A percentile compares a stretch with the other conserved stretches of the same genome.
These are phyloP conservation scores for Nesoenas mayeri DNA, from an alignment of 2,113 vertebrate species.

Conservation along the genomic window DNA sequence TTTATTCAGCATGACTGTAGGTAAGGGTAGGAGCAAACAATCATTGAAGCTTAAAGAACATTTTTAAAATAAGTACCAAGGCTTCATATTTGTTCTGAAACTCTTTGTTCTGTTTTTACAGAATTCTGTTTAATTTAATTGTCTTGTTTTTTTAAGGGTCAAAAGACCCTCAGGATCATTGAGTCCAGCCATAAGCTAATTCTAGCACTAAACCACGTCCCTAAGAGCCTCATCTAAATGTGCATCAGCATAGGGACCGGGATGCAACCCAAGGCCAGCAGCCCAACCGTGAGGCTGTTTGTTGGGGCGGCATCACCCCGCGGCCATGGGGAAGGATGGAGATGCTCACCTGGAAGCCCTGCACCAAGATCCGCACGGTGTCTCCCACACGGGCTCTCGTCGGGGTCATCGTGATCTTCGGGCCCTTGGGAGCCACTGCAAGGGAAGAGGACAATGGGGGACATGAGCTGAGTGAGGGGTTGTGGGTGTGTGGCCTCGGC, in stretches of 20 bases:
- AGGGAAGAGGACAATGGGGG: background rate
- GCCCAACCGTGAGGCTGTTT: background rate
- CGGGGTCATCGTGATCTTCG: constrained; percentile 85
- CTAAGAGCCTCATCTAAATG: background rate
- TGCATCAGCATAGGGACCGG: fast-evolving
- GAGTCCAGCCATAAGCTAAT: too few species aligned
- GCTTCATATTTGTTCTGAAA: too few species aligned
- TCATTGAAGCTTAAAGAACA: too few species aligned
- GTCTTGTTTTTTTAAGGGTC: too few species aligned
- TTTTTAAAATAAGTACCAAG: too few species aligned
- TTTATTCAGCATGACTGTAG: too few species aligned
- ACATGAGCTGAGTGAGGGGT: fast-evolving
- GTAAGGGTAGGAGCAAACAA: too few species aligned
- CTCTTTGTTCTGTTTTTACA: too few species aligned
- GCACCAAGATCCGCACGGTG: constrained; percentile 87
- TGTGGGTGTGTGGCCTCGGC: background rate
- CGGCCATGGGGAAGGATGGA: background rate
- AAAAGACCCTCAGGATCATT: too few species aligned
- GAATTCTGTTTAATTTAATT: too few species aligned
- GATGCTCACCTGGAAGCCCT: constrained; percentile 86
- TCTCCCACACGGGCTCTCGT: constrained; percentile 87
- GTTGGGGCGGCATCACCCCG: fast-evolving
- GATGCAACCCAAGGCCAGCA: background rate
- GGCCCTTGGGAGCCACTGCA: constrained; percentile 90
- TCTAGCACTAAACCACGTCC: too few species aligned